These are phyloP conservation scores for Perizoma affinitatum DNA, from an alignment of 2,888 invertebrate species.

Conservation along the genomic window DNA sequence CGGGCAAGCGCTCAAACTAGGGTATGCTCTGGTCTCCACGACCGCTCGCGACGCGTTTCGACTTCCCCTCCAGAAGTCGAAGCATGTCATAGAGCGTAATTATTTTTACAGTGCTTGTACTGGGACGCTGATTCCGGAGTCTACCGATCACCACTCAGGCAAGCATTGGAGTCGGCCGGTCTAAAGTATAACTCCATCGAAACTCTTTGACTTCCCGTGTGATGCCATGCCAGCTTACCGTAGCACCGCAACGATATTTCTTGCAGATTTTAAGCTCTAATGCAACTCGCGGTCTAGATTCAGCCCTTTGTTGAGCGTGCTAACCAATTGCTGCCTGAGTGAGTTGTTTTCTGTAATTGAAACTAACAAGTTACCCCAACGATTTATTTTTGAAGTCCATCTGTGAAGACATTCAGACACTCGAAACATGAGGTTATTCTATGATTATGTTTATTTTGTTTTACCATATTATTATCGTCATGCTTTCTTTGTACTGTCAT, in stretches of 20 bases:
- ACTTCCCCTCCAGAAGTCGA: conserved; percentile 70
- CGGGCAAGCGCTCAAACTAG: conserved; percentile 98
- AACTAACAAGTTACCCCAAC: conserved; percentile 71
- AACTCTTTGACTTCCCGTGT: conserved; percentile 80
- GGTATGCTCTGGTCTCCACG: conserved; percentile 88
- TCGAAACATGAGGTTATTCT: conserved; percentile 41
- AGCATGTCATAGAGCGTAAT: conserved; percentile 79
- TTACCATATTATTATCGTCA: conserved; percentile 66
- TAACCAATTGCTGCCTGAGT: conserved; percentile 84
- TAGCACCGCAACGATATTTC: conserved; percentile 50
- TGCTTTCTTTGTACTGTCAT: conserved; percentile 75
- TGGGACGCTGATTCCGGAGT: conserved; percentile 88
- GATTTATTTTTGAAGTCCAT: conserved; percentile 84
- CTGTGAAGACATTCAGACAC: conserved; percentile 50
- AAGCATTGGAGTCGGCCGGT: conserved; percentile 86
- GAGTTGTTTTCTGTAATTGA: conserved; percentile 66
- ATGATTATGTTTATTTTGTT: conserved; percentile 52
- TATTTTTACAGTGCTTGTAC: conserved; percentile 92
- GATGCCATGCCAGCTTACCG: conserved; percentile 80
- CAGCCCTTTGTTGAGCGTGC: conserved; percentile 60
- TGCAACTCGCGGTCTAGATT: conserved; percentile 52
- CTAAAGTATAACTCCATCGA: conserved; percentile 76
- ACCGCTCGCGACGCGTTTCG: conserved; percentile 67
- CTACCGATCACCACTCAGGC: conserved; percentile 91
- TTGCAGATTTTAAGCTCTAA: conserved; percentile 39